Conservation (phyloP, 2,888 invertebrate genomes). For the Pseudococcus longispinus region DNA sequence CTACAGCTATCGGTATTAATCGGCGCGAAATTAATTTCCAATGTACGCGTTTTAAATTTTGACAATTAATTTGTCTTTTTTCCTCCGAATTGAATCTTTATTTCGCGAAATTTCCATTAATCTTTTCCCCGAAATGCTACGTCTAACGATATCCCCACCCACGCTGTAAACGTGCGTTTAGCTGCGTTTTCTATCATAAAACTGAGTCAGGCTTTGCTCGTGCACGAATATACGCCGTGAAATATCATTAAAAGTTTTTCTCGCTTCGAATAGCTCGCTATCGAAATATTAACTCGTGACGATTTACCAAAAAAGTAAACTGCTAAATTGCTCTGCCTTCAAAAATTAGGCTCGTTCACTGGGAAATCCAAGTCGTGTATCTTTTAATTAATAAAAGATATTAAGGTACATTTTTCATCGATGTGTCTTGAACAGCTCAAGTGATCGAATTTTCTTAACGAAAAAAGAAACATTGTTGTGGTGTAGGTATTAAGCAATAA, state of each 20-base stretch:
- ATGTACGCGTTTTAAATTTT: constrained; percentile 33
- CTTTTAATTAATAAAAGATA: not conserved
- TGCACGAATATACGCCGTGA: not conserved
- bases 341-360: not conserved
- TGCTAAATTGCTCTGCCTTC: not conserved
- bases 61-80: constrained; percentile 43
- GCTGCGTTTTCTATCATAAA: not conserved
- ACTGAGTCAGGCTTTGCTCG: not conserved
- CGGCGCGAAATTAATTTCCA: constrained; percentile 25
- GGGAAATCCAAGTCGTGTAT: not conserved
- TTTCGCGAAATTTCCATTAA: constrained; percentile 19
- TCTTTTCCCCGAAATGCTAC: not conserved
- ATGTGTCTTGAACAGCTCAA: not conserved
- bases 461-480: too few relatives aligned
- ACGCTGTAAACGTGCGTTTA: constrained; percentile 1
- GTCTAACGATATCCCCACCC: not conserved
- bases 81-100: not conserved
- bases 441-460: not conserved
- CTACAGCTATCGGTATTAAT: not conserved
- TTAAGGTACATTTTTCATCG: not conserved
- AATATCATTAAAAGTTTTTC: constrained; percentile 37
- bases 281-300: constrained; percentile 38
- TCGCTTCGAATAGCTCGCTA: not conserved
- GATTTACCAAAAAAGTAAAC: constrained; percentile 3
- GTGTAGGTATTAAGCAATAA: too few relatives aligned